Evolutionary conservation across 2,888 invertebrate genomes (phyloP).

Genomic region (Tortricodes alternella): DNA sequence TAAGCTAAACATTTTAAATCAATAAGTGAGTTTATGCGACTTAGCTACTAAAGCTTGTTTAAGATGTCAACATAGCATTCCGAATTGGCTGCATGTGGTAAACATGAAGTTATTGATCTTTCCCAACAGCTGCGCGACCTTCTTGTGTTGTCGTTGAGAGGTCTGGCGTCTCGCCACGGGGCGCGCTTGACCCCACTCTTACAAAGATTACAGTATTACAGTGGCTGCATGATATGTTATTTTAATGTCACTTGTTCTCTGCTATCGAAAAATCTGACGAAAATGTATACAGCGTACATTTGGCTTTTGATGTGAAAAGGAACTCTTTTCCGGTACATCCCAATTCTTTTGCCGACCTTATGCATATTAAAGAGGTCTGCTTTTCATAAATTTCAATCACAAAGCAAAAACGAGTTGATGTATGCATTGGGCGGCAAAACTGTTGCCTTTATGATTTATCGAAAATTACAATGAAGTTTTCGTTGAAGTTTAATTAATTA

Average conservation of each 20-base stretch:
- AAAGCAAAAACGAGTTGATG: constrained; percentile 41
- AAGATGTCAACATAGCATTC: background rate
- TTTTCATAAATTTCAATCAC: constrained; percentile 39
- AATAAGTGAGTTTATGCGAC: background rate
- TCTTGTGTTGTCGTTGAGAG: constrained; percentile 72
- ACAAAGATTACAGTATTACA: constrained; percentile 55
- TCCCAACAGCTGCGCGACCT: constrained; percentile 62
- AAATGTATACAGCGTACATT: constrained; percentile 10
- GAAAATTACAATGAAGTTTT: constrained; percentile 47
- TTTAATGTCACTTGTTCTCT: constrained; percentile 38
- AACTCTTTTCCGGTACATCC: constrained; percentile 8
- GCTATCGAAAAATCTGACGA: background rate
- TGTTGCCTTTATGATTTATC: constrained; percentile 47
- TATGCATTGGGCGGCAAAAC: constrained; percentile 41
- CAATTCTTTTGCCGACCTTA: constrained; percentile 28
- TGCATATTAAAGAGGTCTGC: constrained; percentile 30
- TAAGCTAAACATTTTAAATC: constrained; percentile 33
- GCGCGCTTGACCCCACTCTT: constrained; percentile 45
- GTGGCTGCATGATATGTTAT: constrained; percentile 49
- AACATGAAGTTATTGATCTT: constrained; percentile 67
- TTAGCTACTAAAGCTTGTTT: constrained; percentile 1
- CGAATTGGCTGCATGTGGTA: constrained; percentile 55
- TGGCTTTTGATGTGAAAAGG: constrained; percentile 22
- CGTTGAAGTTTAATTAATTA: constrained; percentile 55
- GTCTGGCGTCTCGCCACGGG: constrained; percentile 65